phyloP scores from a whole-genome alignment of 2,797 vertebrate species.

The Orestias chungarensis region DNA sequence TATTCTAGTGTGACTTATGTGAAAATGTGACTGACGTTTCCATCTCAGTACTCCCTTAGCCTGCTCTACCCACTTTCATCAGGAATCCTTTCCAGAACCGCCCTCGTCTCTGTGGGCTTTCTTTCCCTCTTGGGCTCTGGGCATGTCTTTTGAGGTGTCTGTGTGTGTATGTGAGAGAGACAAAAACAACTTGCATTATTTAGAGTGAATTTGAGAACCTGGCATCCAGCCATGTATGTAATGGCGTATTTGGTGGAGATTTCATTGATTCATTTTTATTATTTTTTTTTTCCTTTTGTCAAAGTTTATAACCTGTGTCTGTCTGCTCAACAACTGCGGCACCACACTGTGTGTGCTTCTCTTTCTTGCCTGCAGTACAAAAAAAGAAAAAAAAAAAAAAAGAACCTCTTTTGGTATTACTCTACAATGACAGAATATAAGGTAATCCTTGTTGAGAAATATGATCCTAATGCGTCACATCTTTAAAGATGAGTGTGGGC shows the following conservation, averaged over 20 bases:
- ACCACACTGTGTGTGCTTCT: slow-evolving; percentile 30
- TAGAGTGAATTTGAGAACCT: slow-evolving; percentile 42
- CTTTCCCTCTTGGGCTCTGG: slow-evolving; percentile 2
- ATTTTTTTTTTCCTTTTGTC: slow-evolving; percentile 56
- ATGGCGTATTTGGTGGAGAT: slow-evolving; percentile 44
- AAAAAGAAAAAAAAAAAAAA: slow-evolving; percentile 68
- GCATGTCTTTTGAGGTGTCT: slow-evolving; percentile 16
- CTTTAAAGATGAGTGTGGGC: slow-evolving; percentile 53
- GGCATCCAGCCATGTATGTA: slow-evolving; percentile 49
- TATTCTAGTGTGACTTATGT: slow-evolving; percentile 8
- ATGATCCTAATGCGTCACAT: slow-evolving; percentile 47
- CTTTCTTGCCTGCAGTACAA: slow-evolving; percentile 25
- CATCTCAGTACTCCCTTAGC: slow-evolving; percentile 14
- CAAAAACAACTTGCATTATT: slow-evolving; percentile 45
- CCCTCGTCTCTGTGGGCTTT: slow-evolving; percentile 10
- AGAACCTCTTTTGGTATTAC: slow-evolving; percentile 54
- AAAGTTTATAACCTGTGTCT: slow-evolving; percentile 45
- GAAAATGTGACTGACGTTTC: slow-evolving; percentile 38
- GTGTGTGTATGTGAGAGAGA: not conserved
- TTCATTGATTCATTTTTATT: slow-evolving; percentile 41
- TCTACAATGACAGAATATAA: slow-evolving; percentile 57
- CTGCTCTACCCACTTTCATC: slow-evolving; percentile 23
- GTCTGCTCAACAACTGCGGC: slow-evolving; percentile 50
- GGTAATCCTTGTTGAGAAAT: slow-evolving; percentile 57
- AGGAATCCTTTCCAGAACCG: slow-evolving; percentile 24